These are phyloP conservation scores for Holothuria leucospilota DNA, from an alignment of 53 echinoderm and acorn worm genomes.

Conservation along the genomic window DNA sequence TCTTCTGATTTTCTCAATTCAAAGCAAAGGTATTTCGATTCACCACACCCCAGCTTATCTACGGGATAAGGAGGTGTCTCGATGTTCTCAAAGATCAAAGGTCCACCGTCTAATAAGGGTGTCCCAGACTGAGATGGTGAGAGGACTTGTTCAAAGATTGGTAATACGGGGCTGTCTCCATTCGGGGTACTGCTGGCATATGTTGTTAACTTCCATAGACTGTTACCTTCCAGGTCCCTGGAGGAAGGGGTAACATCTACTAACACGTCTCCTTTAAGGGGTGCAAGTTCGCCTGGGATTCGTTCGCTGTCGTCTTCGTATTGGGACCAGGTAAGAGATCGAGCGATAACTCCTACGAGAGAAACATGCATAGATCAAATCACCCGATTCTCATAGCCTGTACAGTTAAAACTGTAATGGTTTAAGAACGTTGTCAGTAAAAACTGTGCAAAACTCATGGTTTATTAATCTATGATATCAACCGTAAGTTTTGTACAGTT, in stretches of 20 bases:
- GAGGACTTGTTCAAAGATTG: slow-evolving; percentile 71
- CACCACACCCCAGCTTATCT: slow-evolving; percentile 79
- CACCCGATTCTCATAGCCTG: too few relatives aligned
- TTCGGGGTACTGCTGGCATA: slow-evolving; percentile 69
- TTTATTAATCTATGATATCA: too few relatives aligned
- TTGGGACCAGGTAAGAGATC: slow-evolving; percentile 6
- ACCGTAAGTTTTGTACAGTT: too few relatives aligned
- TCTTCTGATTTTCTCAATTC: slow-evolving; percentile 79
- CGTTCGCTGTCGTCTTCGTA: background rate
- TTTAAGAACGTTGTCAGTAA: too few relatives aligned
- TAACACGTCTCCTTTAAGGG: slow-evolving; percentile 14
- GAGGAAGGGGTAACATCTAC: slow-evolving; percentile 8
- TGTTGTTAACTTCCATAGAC: slow-evolving; percentile 79
- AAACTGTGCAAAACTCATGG: too few relatives aligned
- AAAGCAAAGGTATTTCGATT: slow-evolving; percentile 75
- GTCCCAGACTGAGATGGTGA: slow-evolving; percentile 61
- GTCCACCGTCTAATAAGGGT: slow-evolving; percentile 68
- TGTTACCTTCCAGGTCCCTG: slow-evolving; percentile 71
- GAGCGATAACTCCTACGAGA: slow-evolving; percentile 18
- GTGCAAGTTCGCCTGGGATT: background rate
- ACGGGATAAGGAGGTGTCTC: slow-evolving; percentile 60
- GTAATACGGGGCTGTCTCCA: slow-evolving; percentile 57
- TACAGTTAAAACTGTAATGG: too few relatives aligned
- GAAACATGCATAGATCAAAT: background rate
- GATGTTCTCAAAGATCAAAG: slow-evolving; percentile 67